Percentiles rank a stretch among this genome's conserved stretches.
Conservation (phyloP, 1,140 invertebrate genomes). For the Aphelinus atriplicis region DNA sequence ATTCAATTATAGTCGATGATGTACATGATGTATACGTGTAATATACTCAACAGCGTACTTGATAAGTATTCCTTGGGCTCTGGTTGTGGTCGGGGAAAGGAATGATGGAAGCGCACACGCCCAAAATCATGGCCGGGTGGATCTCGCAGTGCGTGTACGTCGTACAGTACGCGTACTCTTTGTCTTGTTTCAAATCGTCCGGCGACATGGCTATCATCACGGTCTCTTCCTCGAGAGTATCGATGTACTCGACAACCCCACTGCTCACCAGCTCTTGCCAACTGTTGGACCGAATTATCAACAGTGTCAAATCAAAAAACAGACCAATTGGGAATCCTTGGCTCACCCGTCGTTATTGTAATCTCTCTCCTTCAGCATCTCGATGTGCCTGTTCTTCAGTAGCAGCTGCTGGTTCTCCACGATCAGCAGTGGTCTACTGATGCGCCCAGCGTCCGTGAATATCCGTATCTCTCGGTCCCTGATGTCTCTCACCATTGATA, state of each 20-base stretch:
- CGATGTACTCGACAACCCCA: slow-evolving; percentile 53
- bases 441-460: slow-evolving; percentile 51
- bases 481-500: slow-evolving; percentile 51
- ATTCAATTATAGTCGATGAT: not conserved
- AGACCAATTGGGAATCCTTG: not conserved
- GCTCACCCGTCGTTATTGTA: slow-evolving; percentile 44
- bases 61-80: slow-evolving; percentile 63
- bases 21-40: not conserved
- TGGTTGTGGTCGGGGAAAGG: slow-evolving; percentile 55
- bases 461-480: slow-evolving; percentile 51
- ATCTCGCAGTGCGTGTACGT: slow-evolving; percentile 52
- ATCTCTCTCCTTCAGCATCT: slow-evolving; percentile 44
- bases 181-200: slow-evolving; percentile 49
- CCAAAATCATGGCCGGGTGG: slow-evolving; percentile 53
- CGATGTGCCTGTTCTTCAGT: slow-evolving; percentile 45
- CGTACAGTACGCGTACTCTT: slow-evolving; percentile 51
- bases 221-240: slow-evolving; percentile 52
- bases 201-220: slow-evolving; percentile 55
- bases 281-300: slow-evolving; percentile 17
- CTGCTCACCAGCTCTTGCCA: slow-evolving; percentile 49
- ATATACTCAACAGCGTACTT: slow-evolving; percentile 58
- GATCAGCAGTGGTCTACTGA: slow-evolving; percentile 50
- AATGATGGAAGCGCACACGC: slow-evolving; percentile 54
- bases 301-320: not conserved
- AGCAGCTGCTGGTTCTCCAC: slow-evolving; percentile 48